These are phyloP conservation scores for Epinephelus awoara DNA, from an alignment of 2,797 vertebrate genomes.

Conservation along the genomic window DNA sequence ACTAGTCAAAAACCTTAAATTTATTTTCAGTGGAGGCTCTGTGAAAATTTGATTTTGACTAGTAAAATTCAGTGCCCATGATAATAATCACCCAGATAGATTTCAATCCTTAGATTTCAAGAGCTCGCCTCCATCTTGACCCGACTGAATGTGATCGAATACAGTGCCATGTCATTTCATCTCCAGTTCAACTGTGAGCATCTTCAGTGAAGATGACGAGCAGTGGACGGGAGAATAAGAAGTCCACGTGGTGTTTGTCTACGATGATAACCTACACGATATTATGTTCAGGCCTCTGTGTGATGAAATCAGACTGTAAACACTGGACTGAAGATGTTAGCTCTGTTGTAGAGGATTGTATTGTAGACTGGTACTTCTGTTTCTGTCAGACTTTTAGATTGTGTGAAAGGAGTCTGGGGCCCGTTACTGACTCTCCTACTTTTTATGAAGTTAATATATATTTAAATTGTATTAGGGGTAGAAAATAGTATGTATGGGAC, in stretches of 20 bases:
- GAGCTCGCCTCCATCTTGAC: conserved; percentile 28
- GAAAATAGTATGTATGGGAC: conserved; percentile 69
- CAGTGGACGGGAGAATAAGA: conserved; percentile 26
- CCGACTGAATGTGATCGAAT: conserved; percentile 66
- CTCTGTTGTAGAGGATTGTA: conserved; percentile 64
- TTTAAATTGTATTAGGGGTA: conserved; percentile 78
- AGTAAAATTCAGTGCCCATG: background rate
- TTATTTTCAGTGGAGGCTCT: background rate
- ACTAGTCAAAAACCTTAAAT: no score
- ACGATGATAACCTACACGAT: conserved; percentile 21
- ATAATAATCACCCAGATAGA: background rate
- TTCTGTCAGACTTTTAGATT: conserved; percentile 71
- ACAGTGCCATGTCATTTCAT: conserved; percentile 56
- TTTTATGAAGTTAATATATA: conserved; percentile 83
- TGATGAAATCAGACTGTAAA: conserved; percentile 59
- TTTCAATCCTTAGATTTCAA: conserved; percentile 11
- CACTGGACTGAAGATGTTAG: conserved; percentile 69
- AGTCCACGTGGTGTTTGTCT: conserved; percentile 27
- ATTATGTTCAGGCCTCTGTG: conserved; percentile 44
- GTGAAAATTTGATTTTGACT: background rate
- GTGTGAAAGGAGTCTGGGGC: conserved; percentile 56
- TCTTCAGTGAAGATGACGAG: conserved; percentile 79
- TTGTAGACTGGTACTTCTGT: conserved; percentile 71
- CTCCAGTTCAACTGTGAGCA: conserved; percentile 49
- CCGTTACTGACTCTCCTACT: conserved; percentile 61